Percentiles rank a stretch among this genome's conserved stretches.
Evolutionary conservation across 2,797 vertebrate genomes (phyloP).

Genomic region (Hapalemur alaotrensis): DNA sequence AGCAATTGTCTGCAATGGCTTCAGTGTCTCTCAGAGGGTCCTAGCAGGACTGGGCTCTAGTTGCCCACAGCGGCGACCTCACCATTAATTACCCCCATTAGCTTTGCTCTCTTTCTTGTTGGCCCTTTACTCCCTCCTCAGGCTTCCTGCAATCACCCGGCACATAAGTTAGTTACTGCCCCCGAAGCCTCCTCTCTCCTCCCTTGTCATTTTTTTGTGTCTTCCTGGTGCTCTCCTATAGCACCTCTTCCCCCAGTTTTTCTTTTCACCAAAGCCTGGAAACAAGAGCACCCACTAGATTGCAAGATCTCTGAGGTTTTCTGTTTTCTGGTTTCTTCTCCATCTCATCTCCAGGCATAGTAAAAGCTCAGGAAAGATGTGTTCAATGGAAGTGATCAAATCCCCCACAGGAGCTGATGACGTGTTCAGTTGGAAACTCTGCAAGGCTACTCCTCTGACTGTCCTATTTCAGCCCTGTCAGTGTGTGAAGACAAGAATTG

Average conservation of each 20-base stretch:
- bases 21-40: neutral
- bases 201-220: no score
- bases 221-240: neutral
- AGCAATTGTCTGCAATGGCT: neutral
- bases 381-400: neutral
- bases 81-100: neutral
- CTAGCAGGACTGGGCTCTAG: neutral
- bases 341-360: neutral
- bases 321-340: neutral
- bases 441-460: neutral
- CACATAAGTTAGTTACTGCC: neutral
- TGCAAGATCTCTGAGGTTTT: neutral
- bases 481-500: neutral
- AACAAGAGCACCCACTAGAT: neutral
- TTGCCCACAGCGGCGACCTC: neutral
- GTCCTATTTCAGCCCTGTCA: conserved; percentile 22
- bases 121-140: no score
- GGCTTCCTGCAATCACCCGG: neutral
- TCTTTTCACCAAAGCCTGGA: neutral
- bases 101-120: neutral
- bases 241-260: no score
- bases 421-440: neutral
- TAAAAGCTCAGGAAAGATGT: neutral
- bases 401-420: neutral
- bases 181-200: no score